A percentile compares a stretch with the other conserved stretches of the same genome.
Conservation (phyloP, 1,140 invertebrate genomes). For the Drosophila grimshawi region DNA sequence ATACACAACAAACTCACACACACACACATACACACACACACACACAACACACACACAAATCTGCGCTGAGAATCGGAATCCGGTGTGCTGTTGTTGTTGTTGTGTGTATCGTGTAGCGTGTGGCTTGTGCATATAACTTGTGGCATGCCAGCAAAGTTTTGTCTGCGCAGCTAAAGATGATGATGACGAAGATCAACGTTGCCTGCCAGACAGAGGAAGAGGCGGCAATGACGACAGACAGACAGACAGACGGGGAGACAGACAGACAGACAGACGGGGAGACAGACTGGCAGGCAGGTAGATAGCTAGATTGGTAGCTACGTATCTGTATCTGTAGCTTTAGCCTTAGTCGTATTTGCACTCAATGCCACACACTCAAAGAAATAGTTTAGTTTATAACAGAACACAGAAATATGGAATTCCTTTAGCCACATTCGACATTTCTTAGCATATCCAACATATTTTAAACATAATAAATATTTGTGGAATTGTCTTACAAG, state of each 20-base stretch:
- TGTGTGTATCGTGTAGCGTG: constrained; percentile 37
- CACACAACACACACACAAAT: constrained; percentile 33
- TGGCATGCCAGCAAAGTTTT: constrained; percentile 33
- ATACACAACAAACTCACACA: constrained; percentile 60
- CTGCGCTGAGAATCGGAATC: constrained; percentile 64
- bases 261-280: constrained; percentile 30
- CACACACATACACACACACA: constrained; percentile 22
- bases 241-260: constrained; percentile 11
- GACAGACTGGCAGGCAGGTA: constrained; percentile 53
- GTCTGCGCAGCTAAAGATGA: constrained; percentile 18
- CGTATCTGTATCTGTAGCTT: constrained; percentile 14
- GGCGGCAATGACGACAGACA: constrained; percentile 36
- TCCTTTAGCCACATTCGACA: too few relatives aligned
- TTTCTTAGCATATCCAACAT: too few relatives aligned
- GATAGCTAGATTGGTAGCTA: constrained; percentile 41
- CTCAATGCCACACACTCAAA: constrained; percentile 48
- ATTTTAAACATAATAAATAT: too few relatives aligned
- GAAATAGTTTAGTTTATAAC: too few relatives aligned
- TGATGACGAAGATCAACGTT: constrained; percentile 71
- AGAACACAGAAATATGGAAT: too few relatives aligned
- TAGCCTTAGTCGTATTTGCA: constrained; percentile 59
- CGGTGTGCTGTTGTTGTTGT: constrained; percentile 55
- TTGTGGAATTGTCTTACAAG: too few relatives aligned
- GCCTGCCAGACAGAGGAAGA: constrained; percentile 44
- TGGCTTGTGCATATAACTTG: constrained; percentile 8